Percentiles rank a stretch among this genome's conserved stretches.
These are phyloP conservation scores for Apis dorsata DNA, from an alignment of 1,140 invertebrate genomes.

Conservation along the genomic window DNA sequence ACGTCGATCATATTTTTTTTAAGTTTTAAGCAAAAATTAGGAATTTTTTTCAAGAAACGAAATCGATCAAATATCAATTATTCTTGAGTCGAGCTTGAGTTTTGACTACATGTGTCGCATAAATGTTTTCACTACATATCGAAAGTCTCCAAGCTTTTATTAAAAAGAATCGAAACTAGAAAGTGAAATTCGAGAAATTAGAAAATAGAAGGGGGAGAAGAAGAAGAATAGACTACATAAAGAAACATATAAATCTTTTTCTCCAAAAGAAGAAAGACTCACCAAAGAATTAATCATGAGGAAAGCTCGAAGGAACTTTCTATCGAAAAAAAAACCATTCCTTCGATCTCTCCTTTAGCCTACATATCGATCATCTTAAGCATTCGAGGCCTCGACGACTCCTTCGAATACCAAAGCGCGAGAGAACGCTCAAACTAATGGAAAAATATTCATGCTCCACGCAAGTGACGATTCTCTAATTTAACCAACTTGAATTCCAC, in stretches of 20 bases:
- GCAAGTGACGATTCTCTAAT: too few relatives aligned
- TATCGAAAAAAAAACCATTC: neutral
- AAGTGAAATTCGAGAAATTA: neutral
- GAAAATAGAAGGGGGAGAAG: neutral
- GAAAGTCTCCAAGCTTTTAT: too few relatives aligned
- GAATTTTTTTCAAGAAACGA: too few relatives aligned
- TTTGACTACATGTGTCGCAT: too few relatives aligned
- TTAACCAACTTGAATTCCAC: neutral
- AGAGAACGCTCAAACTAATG: neutral
- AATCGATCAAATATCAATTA: too few relatives aligned
- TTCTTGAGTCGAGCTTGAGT: too few relatives aligned
- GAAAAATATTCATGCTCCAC: neutral
- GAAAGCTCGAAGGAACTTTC: constrained; percentile 13
- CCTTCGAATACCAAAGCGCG: neutral
- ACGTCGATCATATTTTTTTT: too few relatives aligned
- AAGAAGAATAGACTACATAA: neutral
- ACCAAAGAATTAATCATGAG: too few relatives aligned
- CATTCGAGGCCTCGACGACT: neutral
- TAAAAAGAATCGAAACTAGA: neutral
- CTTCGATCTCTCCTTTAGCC: constrained; percentile 16
- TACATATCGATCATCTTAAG: neutral
- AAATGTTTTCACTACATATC: neutral
- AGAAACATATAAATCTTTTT: neutral
- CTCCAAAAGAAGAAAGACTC: neutral
- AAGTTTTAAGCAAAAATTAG: too few relatives aligned